Evolutionary conservation across 92 coral and sea anemone species (phyloP).

Genomic region (Bergia sp.): DNA sequence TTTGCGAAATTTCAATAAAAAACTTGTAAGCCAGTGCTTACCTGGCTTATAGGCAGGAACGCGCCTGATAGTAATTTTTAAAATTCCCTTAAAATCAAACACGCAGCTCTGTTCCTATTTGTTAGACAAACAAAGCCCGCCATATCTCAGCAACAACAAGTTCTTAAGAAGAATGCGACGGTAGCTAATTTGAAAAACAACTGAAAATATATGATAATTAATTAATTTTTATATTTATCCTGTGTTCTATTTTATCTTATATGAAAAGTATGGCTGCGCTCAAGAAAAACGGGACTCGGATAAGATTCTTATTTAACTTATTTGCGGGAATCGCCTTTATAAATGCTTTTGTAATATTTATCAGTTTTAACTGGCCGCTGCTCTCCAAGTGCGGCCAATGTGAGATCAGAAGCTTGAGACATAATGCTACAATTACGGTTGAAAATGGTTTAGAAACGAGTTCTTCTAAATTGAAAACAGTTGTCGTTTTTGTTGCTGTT

Average conservation of each 20-base stretch:
- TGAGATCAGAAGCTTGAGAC: background rate
- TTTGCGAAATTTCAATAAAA: too few relatives aligned
- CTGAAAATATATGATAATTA: background rate
- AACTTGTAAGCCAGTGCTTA: too few relatives aligned
- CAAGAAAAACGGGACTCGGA: background rate
- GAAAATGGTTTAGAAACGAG: background rate
- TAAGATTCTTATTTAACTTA: background rate
- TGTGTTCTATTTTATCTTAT: background rate
- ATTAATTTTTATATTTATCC: background rate
- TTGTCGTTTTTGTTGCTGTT: constrained; percentile 72
- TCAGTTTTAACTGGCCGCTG: background rate
- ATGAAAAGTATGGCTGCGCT: background rate
- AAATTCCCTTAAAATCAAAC: background rate
- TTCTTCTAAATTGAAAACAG: constrained; percentile 10
- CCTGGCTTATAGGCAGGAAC: too few relatives aligned
- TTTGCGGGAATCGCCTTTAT: background rate
- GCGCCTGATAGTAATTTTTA: too few relatives aligned
- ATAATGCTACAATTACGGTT: background rate
- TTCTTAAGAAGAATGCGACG: background rate
- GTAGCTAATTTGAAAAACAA: background rate
- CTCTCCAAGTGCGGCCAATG: background rate
- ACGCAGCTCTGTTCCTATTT: background rate
- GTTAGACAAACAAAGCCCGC: background rate
- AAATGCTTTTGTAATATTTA: background rate
- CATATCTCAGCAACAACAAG: constrained; percentile 1